phyloP scores from a whole-genome alignment of 2,888 invertebrate genomes.

The Megaustenia siamemsis region DNA sequence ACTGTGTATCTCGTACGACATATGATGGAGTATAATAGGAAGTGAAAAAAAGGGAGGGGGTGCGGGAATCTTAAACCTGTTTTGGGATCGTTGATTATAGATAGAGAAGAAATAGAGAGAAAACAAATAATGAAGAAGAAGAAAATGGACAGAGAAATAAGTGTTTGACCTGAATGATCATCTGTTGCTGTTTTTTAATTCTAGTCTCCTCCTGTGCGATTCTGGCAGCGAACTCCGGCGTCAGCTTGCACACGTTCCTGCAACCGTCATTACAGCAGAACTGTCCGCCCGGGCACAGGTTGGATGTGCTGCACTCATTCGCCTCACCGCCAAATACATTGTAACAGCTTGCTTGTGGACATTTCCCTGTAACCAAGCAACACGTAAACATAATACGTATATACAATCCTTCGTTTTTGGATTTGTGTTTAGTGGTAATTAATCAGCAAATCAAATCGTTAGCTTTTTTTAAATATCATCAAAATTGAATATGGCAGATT shows the following conservation, averaged over 20 bases:
- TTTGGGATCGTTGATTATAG: too few species aligned
- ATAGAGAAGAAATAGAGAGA: too few species aligned
- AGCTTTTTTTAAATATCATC: too few species aligned
- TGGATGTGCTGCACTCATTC: slow-evolving; percentile 44
- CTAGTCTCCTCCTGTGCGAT: slow-evolving; percentile 33
- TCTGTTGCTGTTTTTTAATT: slow-evolving; percentile 25
- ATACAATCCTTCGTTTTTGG: too few species aligned
- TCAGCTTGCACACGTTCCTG: slow-evolving; percentile 41
- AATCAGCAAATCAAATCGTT: too few species aligned
- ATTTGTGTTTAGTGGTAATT: too few species aligned
- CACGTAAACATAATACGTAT: too few species aligned
- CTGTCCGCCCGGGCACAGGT: slow-evolving; percentile 36
- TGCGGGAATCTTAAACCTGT: too few species aligned
- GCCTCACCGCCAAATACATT: slow-evolving; percentile 28
- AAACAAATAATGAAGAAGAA: neutral
- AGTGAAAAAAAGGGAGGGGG: too few species aligned
- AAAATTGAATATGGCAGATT: too few species aligned
- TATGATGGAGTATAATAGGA: too few species aligned
- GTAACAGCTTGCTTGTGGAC: slow-evolving; percentile 41
- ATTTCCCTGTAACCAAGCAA: slow-evolving; percentile 13
- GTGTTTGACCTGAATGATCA: slow-evolving; percentile 22
- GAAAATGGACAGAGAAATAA: neutral
- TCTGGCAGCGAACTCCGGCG: slow-evolving; percentile 31
- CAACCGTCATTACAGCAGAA: slow-evolving; percentile 47
- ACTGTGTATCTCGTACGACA: too few species aligned